phyloP scores from a whole-genome alignment of 2,888 invertebrate species.

The Lumbricus terrestris region DNA sequence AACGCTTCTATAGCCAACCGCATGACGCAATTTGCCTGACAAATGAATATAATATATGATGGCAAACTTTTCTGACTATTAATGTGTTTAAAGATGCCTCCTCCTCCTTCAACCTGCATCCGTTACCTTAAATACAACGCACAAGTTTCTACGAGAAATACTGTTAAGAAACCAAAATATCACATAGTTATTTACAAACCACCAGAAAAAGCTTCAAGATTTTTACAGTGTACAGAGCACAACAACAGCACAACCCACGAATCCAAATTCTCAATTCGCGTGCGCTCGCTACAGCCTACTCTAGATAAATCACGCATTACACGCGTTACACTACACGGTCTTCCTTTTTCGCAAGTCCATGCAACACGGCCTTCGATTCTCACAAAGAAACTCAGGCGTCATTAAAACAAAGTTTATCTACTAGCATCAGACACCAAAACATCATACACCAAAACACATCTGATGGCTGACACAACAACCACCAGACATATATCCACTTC shows the following conservation, averaged over 20 bases:
- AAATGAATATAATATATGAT: background rate
- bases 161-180: background rate
- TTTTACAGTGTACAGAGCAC: conserved; percentile 3
- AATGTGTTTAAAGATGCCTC: background rate
- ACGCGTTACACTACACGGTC: background rate
- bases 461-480: background rate
- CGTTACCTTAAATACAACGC: background rate
- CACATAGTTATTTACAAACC: conserved; percentile 3
- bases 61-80: background rate
- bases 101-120: background rate
- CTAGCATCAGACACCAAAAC: background rate
- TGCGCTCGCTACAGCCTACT: background rate
- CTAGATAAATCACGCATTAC: background rate
- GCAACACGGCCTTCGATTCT: background rate
- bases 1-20: no score
- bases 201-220: background rate
- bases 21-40: background rate
- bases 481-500: background rate
- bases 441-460: background rate
- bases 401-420: background rate
- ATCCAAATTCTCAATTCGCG: background rate
- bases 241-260: background rate
- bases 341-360: background rate
- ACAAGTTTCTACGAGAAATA: background rate
- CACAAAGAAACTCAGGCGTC: background rate